A percentile compares a stretch with the other conserved stretches of the same genome.
Conservation (phyloP, 1,140 invertebrate species). For the Drosophila mayri region DNA sequence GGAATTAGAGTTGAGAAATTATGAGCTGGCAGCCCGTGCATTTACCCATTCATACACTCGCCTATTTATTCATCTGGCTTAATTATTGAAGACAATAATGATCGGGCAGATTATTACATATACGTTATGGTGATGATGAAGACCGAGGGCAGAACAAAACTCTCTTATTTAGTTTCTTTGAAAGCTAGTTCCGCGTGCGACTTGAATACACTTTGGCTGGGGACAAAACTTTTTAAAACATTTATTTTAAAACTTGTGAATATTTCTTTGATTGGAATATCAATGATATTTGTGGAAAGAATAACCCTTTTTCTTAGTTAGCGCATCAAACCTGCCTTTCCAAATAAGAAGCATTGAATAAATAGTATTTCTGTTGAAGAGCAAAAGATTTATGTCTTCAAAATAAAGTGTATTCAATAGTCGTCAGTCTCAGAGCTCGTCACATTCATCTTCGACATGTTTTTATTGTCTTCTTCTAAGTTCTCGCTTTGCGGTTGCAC, state of each 20-base stretch:
- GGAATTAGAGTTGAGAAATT: conserved; percentile 78
- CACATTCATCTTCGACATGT: conserved; percentile 46
- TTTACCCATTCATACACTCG: conserved; percentile 39
- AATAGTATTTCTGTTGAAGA: too few relatives aligned
- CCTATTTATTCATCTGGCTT: conserved; percentile 62
- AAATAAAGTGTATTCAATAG: conserved; percentile 14
- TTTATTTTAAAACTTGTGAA: too few relatives aligned
- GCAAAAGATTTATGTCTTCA: neutral
- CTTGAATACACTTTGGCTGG: neutral
- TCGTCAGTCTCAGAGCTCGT: neutral
- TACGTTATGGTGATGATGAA: conserved; percentile 38
- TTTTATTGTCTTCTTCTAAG: conserved; percentile 46
- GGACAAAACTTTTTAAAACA: neutral
- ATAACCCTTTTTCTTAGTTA: neutral
- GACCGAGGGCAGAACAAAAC: conserved; percentile 58
- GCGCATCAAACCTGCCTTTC: neutral
- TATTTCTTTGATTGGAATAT: neutral
- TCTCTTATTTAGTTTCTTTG: conserved; percentile 52
- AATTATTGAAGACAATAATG: conserved; percentile 61
- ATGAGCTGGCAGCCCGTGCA: conserved; percentile 48
- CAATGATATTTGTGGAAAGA: neutral
- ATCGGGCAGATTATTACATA: conserved; percentile 21
- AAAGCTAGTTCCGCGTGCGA: conserved; percentile 50
- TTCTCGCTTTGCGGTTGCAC: conserved; percentile 65
- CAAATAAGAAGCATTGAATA: neutral